Evolutionary conservation across 2,797 vertebrate genomes (phyloP).

Genomic region (Squalus acanthias): DNA sequence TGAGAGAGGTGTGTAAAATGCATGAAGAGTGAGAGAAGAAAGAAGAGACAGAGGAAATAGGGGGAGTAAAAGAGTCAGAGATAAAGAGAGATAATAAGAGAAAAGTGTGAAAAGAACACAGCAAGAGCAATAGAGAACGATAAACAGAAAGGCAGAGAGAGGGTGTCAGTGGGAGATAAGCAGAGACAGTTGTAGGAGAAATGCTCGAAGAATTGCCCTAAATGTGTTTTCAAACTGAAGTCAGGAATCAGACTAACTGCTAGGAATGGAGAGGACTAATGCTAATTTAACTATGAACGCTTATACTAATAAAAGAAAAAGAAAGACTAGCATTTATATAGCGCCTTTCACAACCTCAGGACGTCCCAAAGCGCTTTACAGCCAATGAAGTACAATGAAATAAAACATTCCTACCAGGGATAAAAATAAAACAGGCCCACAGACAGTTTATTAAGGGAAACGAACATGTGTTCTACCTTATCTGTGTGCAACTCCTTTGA

Average conservation of each 20-base stretch:
- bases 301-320: neutral
- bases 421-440: neutral
- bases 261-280: neutral
- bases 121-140: neutral
- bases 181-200: neutral
- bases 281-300: neutral
- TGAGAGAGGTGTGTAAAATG: neutral
- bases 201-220: neutral
- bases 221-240: neutral
- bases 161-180: neutral
- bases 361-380: too few relatives aligned
- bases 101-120: neutral
- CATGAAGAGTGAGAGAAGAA: neutral
- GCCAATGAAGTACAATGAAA: neutral
- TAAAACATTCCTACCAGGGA: neutral
- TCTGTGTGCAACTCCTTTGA: too few relatives aligned
- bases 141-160: neutral
- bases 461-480: too few relatives aligned
- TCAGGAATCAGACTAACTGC: neutral
- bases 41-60: neutral
- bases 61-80: neutral
- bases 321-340: too few relatives aligned
- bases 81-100: neutral
- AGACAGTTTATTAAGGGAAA: neutral
- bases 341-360: too few relatives aligned